Percentiles rank a stretch among this genome's conserved stretches.
Conservation (phyloP, 1,140 invertebrate species). For the Grapholita molesta region DNA sequence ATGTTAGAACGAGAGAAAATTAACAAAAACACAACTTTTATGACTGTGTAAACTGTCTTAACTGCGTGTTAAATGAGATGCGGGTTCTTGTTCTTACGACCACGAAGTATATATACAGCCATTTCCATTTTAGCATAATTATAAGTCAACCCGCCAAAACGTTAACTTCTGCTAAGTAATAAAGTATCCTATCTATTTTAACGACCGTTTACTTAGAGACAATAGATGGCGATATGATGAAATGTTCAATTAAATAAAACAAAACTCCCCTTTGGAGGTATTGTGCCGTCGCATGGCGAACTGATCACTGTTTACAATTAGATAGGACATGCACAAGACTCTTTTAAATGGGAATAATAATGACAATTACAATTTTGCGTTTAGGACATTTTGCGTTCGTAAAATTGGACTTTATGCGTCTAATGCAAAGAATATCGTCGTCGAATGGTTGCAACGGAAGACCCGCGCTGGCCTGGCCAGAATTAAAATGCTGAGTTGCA, state of each 20-base stretch:
- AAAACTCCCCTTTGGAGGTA: constrained; percentile 15
- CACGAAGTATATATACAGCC: neutral
- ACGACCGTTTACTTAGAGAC: constrained; percentile 1
- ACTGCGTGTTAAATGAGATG: neutral
- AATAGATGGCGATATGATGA: constrained; percentile 19
- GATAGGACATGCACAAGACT: neutral
- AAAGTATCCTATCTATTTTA: constrained; percentile 8
- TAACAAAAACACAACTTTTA: too few species aligned
- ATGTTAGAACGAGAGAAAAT: too few species aligned
- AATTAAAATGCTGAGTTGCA: too few species aligned
- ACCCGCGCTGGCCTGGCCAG: too few species aligned
- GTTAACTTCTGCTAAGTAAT: constrained; percentile 12
- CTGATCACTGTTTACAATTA: neutral
- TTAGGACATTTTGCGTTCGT: too few species aligned
- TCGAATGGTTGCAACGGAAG: too few species aligned
- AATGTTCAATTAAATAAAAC: constrained; percentile 20
- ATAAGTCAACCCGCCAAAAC: neutral
- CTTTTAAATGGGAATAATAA: too few species aligned
- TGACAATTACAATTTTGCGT: too few species aligned
- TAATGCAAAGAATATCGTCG: too few species aligned
- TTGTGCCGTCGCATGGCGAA: constrained; percentile 4
- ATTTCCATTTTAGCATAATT: neutral
- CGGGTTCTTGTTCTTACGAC: neutral
- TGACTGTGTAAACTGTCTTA: too few species aligned
- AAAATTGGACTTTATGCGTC: too few species aligned